Evolutionary conservation across 2,888 invertebrate species (phyloP), one percentile per base, ranked within the genome.

Genomic region (Bombylius major): DNA sequence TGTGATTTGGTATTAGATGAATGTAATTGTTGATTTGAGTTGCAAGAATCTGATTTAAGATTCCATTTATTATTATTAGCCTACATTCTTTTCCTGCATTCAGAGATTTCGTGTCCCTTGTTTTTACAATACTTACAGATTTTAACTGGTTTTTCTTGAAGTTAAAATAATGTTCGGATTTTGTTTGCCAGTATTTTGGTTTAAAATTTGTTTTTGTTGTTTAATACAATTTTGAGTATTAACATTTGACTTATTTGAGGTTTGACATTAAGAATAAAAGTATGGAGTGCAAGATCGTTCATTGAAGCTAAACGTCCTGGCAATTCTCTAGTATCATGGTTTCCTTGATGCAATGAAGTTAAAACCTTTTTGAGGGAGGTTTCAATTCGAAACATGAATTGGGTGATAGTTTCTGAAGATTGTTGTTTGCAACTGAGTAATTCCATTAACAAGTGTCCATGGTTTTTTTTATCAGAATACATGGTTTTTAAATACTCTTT

Each of bases 231-330:
- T 23, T 23, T 23, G 23, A 23, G 23, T 23, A 23, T 23, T 4
- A 56, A 46, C 49, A 56, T 53, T 42, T 45, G 48, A 36, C 56
- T 56, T n/a, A 56, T 56, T 12, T 48, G 6, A 12, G 56, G 50
- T 31, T 53, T 52, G 14, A 50, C 31, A 47, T 56, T 53, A 9
- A 56, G 33, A 12, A 50, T 46, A 5, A 56, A 53, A 31, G 56
- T 56, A 46, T 53, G 56, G 4, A 56, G 50, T 14, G 52, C 51
- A n/a, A 56, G 50, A 31, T 56, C 53, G n/a, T 53, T 51, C 53
- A 53, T 53, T 31, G 56, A 45, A n/a, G 56, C 53, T n/a, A 56
- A 36, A 12, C 53, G 31, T n/a, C 53, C 53, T 7, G 50, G 50
- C 23, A 56, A 33, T 32, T 53, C 56, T n/a, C 13, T 11, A 46